Conservation (phyloP, 2,797 vertebrate species). For the Enteromius radiatus region DNA sequence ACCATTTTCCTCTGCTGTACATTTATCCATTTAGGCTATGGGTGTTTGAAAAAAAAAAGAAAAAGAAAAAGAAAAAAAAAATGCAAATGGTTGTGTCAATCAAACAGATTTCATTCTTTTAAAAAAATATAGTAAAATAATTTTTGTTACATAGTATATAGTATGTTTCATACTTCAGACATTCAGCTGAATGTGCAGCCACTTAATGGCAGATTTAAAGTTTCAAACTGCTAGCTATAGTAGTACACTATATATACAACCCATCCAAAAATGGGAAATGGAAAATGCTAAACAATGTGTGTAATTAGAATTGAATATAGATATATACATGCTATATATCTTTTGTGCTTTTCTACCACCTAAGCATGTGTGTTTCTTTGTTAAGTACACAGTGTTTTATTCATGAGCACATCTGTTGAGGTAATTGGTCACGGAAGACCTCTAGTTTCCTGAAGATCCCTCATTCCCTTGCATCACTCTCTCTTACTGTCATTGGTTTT, state of each 20-base stretch:
- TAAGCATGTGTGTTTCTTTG: slow-evolving; percentile 21
- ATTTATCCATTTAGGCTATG: background rate
- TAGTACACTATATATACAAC: background rate
- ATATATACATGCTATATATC: background rate
- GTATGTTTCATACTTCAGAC: background rate
- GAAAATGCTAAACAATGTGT: background rate
- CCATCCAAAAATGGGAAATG: background rate
- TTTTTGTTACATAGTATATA: background rate
- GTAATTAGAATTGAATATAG: background rate
- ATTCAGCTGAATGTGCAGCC: background rate
- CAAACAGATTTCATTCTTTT: background rate
- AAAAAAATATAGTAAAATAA: background rate
- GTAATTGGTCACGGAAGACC: slow-evolving; percentile 38
- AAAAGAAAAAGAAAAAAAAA: background rate
- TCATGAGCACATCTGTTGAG: slow-evolving; percentile 47
- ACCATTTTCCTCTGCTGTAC: background rate
- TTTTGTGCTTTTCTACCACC: background rate
- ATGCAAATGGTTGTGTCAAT: background rate
- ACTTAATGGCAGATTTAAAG: background rate
- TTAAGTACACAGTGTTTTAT: slow-evolving; percentile 40
- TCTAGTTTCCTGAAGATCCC: slow-evolving; percentile 18
- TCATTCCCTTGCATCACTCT: slow-evolving; percentile 9
- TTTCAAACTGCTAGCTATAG: background rate
- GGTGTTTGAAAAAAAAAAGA: background rate
- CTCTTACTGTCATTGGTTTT: slow-evolving; percentile 18